Conservation (phyloP, 2,888 invertebrate species). For the Dilophus febrilis region DNA sequence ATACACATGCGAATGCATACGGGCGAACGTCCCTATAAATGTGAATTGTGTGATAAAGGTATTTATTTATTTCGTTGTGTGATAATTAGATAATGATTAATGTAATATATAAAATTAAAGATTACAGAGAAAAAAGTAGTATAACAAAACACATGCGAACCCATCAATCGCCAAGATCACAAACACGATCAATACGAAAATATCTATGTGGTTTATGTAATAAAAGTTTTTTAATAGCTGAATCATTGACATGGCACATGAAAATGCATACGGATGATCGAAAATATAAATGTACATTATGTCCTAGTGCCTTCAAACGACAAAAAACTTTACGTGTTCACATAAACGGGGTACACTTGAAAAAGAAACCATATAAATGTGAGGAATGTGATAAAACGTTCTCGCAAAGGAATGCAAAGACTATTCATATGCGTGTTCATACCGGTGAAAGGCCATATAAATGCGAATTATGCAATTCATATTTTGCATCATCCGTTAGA, state of each 20-base stretch:
- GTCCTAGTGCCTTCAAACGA: conserved; percentile 9
- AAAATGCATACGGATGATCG: conserved; percentile 9
- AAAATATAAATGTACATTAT: conserved; percentile 8
- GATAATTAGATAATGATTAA: no score
- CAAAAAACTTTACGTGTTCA: conserved; percentile 9
- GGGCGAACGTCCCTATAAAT: conserved; percentile 9
- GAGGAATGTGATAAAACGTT: no score
- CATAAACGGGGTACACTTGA: no score
- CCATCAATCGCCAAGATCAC: no score
- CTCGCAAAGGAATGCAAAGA: no score
- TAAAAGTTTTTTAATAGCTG: conserved; percentile 9
- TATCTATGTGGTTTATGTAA: conserved; percentile 9
- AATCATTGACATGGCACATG: conserved; percentile 10
- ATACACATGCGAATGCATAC: conserved; percentile 10
- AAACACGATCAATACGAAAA: no score
- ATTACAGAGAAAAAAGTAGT: no score
- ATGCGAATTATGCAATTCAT: conserved; percentile 9
- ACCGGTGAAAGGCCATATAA: conserved; percentile 10
- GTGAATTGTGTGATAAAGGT: conserved; percentile 8
- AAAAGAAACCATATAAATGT: no score
- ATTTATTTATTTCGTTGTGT: conserved; percentile 9
- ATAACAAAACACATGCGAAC: no score
- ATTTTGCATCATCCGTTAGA: conserved; percentile 10
- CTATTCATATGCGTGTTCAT: conserved; percentile 11
- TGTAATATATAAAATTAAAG: no score